Evolutionary conservation across 2,888 invertebrate species (phyloP), one percentile per base, ranked within the genome.

Genomic region (Plutella xylostella): DNA sequence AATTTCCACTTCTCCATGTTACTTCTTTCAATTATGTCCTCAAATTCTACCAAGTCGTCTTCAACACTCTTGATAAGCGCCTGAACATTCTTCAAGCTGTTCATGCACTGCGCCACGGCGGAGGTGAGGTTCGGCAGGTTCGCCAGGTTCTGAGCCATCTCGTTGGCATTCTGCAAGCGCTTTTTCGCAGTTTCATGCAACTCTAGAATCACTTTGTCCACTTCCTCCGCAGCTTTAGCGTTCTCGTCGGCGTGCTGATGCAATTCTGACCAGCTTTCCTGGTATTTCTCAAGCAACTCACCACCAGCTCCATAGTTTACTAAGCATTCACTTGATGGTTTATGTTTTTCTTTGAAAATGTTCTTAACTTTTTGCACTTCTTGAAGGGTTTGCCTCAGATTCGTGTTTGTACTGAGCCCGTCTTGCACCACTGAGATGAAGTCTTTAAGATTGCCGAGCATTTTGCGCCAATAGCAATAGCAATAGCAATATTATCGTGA

Each of bases 1-100:
- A 89, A 63, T 65, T 92, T 90, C 72, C 88, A 87, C 59, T 87
- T 89, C 58, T 91, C 88, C 62, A 92, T 85, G 51, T 91, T 90
- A 49, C 88, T 83, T 50, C 86, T 86, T 59, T 92, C 91, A 12
- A 91, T 87, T 47, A 90, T 64, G 58, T 90, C 88, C 62, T 92
- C 90, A 49, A 92, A 83, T 43, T 87, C 79, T 9, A 88, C 73
- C 41, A 92, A 62, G 31, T 88, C 86, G 19, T 85, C 82, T 63
- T 92, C 92, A 1, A 91, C 88, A 51, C 85, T 85, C 48, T 87
- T 87, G 52, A 90, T 84, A 37, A 86, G 63, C 40, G 68, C 75
- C 58, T 89, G 86, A 20, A 92, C 72, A 41, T 71, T 72, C 52
- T 76, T 82, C 20, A 88, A 53, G 52, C 82, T 80, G 43, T 75